Conservation (phyloP, 1,140 invertebrate genomes). For the Drosophila saltans region DNA sequence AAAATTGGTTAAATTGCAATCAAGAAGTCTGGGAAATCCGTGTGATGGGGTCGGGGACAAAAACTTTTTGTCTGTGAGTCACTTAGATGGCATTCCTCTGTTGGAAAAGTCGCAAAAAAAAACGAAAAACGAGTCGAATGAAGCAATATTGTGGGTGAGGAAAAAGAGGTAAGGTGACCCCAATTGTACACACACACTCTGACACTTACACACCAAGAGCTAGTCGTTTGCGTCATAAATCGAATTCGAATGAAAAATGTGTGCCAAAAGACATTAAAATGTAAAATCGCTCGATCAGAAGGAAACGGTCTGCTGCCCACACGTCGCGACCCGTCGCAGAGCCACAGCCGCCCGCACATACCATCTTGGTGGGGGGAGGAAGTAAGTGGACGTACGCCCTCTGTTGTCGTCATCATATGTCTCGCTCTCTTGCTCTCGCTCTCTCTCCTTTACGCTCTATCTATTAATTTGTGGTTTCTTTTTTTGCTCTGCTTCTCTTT, state of each 20-base stretch:
- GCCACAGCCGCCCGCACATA: conserved; percentile 1
- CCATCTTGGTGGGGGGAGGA: neutral
- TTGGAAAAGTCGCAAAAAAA: neutral
- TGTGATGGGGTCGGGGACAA: neutral
- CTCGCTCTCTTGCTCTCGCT: neutral
- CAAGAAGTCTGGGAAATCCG: conserved; percentile 10
- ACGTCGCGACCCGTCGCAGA: neutral
- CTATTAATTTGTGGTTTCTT: neutral
- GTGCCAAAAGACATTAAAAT: conserved; percentile 71
- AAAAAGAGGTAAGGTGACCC: conserved; percentile 7
- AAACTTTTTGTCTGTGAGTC: conserved; percentile 8
- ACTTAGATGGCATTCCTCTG: neutral
- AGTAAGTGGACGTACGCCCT: conserved; percentile 8
- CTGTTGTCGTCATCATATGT: conserved; percentile 29
- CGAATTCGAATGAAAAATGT: conserved; percentile 68
- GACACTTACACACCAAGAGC: conserved; percentile 7
- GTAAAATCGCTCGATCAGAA: conserved; percentile 35
- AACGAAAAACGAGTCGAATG: neutral
- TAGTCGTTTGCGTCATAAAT: conserved; percentile 65
- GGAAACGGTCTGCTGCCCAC: conserved; percentile 31
- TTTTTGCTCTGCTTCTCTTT: conserved; percentile 10
- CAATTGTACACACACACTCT: conserved; percentile 14
- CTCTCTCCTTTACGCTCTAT: neutral
- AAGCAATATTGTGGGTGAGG: neutral
- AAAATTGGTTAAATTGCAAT: conserved; percentile 17